These are phyloP conservation scores for Lemur catta DNA, from an alignment of 2,797 vertebrate genomes.

Conservation along the genomic window DNA sequence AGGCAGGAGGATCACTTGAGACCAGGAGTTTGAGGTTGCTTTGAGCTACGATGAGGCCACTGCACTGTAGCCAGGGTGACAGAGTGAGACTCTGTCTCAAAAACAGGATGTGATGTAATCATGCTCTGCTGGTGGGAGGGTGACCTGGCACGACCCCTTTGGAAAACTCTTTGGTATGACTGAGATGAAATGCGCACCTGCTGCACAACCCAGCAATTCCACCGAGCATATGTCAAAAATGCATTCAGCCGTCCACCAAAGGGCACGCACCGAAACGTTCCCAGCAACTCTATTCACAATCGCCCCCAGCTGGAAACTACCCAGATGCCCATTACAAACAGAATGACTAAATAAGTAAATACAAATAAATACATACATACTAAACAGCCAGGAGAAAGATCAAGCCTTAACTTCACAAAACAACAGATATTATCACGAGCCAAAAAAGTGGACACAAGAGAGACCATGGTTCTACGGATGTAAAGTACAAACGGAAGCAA, in stretches of 20 bases:
- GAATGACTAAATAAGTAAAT: neutral
- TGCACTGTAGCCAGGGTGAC: too few relatives aligned
- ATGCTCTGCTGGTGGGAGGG: neutral
- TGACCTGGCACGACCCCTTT: neutral
- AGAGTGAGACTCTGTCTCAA: too few relatives aligned
- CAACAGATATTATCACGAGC: neutral
- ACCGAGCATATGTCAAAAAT: neutral
- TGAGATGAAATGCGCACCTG: neutral
- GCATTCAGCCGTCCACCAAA: neutral
- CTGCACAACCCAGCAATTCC: neutral
- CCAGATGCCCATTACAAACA: neutral
- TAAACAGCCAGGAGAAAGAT: neutral
- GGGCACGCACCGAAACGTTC: neutral
- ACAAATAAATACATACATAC: neutral
- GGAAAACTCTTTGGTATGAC: neutral
- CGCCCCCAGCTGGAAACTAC: neutral
- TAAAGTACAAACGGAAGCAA: neutral
- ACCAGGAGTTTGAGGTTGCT: too few relatives aligned
- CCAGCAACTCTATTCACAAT: fast-evolving
- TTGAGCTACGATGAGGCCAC: too few relatives aligned
- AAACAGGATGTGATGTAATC: neutral
- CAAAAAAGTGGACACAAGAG: neutral
- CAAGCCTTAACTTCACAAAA: neutral
- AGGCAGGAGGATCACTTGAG: too few relatives aligned
- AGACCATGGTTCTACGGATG: neutral